Percentiles rank a stretch among this genome's conserved stretches.
Conservation (phyloP, 2,888 invertebrate species). For the Aradus depressus region DNA sequence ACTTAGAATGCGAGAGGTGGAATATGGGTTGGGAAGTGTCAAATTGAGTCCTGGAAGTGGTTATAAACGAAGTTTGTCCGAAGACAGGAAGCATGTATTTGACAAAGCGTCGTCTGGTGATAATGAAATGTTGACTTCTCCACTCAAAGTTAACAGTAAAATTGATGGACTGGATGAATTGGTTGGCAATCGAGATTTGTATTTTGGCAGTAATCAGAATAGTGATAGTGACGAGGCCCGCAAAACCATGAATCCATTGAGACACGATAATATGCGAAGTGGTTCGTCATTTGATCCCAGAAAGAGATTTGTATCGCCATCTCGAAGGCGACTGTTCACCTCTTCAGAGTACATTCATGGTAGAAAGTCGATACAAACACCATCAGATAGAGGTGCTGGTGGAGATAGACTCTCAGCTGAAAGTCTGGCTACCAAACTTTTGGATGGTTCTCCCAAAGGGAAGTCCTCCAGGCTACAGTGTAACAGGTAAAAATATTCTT, state of each 20-base stretch:
- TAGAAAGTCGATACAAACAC: no score
- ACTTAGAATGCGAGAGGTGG: slow-evolving; percentile 28
- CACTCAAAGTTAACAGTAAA: slow-evolving; percentile 1
- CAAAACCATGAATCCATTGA: background rate
- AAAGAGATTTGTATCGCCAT: slow-evolving; percentile 7
- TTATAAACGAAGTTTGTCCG: slow-evolving; percentile 1
- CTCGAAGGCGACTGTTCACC: slow-evolving; percentile 5
- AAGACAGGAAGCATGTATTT: slow-evolving; percentile 1
- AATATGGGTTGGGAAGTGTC: slow-evolving; percentile 19
- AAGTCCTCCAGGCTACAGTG: no score
- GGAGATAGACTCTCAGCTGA: no score
- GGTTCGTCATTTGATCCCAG: slow-evolving; percentile 3
- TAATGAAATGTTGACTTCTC: background rate
- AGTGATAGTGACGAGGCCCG: slow-evolving; percentile 15
- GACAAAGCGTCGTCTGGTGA: no score
- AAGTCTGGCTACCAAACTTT: no score
- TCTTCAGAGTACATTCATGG: background rate
- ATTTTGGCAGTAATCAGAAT: slow-evolving; percentile 12
- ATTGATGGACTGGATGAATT: slow-evolving; percentile 3
- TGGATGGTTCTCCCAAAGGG: no score
- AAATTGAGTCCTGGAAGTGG: background rate
- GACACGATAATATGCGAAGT: background rate
- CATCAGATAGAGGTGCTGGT: no score
- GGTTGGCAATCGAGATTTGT: slow-evolving; percentile 5
- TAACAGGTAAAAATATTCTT: no score